A percentile compares a stretch with the other conserved stretches of the same genome.
Conservation (phyloP, 2,797 vertebrate species). For the Lophius americanus region DNA sequence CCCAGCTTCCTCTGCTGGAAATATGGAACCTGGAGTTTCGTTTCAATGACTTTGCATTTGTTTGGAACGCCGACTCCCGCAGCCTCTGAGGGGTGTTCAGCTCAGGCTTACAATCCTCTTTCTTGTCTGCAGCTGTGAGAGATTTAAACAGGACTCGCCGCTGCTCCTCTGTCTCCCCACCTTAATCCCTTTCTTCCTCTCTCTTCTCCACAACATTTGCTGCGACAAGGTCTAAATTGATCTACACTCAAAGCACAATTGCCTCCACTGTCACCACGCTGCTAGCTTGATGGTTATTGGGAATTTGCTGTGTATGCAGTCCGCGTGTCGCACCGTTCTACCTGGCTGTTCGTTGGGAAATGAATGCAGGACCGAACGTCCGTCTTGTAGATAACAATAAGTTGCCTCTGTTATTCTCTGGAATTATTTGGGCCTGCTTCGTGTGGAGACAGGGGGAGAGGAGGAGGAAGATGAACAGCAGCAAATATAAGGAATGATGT, state of each 20-base stretch:
- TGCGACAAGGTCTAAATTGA: constrained; percentile 42
- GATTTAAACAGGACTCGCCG: constrained; percentile 20
- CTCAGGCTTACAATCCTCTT: background rate
- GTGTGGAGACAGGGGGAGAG: background rate
- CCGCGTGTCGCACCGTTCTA: constrained; percentile 13
- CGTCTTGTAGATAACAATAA: constrained; percentile 49
- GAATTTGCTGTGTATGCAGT: constrained; percentile 22
- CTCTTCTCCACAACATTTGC: constrained; percentile 10
- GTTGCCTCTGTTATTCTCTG: constrained; percentile 23
- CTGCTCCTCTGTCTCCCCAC: background rate
- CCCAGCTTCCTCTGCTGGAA: no score
- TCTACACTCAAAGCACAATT: constrained; percentile 19
- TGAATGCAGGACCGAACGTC: constrained; percentile 21
- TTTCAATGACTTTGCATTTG: no score
- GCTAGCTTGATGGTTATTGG: constrained; percentile 28
- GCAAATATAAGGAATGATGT: constrained; percentile 20
- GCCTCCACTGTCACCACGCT: constrained; percentile 31
- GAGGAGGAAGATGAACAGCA: background rate
- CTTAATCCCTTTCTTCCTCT: constrained; percentile 7
- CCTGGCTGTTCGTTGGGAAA: constrained; percentile 13
- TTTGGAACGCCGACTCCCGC: no score
- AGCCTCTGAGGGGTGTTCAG: no score
- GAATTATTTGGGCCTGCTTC: constrained; percentile 42
- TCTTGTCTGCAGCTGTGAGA: constrained; percentile 2
- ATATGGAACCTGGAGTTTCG: no score